Percentiles rank a stretch among this genome's conserved stretches.
These are phyloP conservation scores for Cancer borealis DNA, from an alignment of 2,888 invertebrate genomes.

Conservation along the genomic window DNA sequence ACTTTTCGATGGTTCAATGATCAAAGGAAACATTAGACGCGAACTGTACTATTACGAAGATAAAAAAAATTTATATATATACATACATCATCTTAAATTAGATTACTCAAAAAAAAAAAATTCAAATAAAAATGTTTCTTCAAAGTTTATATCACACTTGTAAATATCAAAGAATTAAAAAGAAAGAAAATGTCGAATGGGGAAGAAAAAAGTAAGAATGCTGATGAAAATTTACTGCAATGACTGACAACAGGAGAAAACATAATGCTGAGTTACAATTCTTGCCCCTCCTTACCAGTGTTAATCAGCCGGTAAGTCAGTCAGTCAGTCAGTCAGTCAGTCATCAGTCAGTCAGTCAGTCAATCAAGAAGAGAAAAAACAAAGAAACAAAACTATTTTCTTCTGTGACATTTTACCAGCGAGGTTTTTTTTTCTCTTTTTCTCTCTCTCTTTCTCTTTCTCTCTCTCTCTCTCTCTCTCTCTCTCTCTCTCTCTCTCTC, in stretches of 20 bases:
- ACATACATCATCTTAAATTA: too few species aligned
- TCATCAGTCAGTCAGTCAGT: not conserved
- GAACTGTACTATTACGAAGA: too few species aligned
- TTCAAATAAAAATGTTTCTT: too few species aligned
- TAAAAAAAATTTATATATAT: too few species aligned
- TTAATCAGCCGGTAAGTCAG: not conserved
- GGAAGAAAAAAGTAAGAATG: not conserved
- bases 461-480: constrained; percentile 3
- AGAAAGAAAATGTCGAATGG: not conserved
- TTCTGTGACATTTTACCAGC: not conserved
- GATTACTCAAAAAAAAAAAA: too few species aligned
- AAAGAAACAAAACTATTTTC: not conserved
- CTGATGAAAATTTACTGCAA: not conserved
- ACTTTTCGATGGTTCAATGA: too few species aligned
- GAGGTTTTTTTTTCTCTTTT: not conserved
- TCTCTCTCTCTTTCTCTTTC: constrained; percentile 1
- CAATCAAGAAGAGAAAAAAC: not conserved
- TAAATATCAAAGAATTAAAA: not conserved
- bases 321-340: not conserved
- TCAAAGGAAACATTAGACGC: too few species aligned
- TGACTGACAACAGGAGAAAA: not conserved
- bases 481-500: constrained; percentile 4
- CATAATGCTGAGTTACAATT: not conserved
- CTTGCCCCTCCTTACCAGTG: not conserved
- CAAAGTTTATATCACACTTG: not conserved